Base-by-base conservation (phyloP, 1,140 invertebrate species). In the Euwallacea fornicatus region DNA sequence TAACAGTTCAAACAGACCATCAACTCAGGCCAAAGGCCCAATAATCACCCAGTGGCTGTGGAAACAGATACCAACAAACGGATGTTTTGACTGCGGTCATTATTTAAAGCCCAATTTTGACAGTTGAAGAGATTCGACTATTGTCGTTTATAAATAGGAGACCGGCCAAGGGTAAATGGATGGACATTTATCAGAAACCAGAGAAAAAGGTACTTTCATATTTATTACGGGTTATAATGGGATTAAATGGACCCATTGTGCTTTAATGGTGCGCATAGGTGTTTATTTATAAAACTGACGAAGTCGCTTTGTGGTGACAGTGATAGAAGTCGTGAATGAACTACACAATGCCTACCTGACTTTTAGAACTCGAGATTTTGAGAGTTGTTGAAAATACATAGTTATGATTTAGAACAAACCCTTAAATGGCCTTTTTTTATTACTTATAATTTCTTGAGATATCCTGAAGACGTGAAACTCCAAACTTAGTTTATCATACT, bases 11-110 rank as follows among this genome's bases (percentile, higher is more conserved):
- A 50, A 50, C 46, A 50, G 13, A 11, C 13, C 46, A 33, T 33
- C 21, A 33, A 33, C 1, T 33, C 46, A 2, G 13, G 46, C 46
- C n/a, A 56, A n/a, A 63, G 33, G 54, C 60, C 68, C 54, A 69
- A 69, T 69, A 69, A 69, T 69, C 68, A 63, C 60, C 66, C 66
- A 42, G 68, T 69, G 68, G 68, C 60, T 62, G 56, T 71, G 69
- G 62, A 58, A 71, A 71, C 69, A 76, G 73, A 76, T 72, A 68
- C 64, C 66, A 63, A 78, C 78, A 79, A 79, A 77, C 75, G 74
- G 73, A 55, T 78, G 77, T 78, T 78, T 78, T 78, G 78, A 79
- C 77, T 78, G 74, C 62, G 77, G 74, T 76, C 77, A 78, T 79
- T 79, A 79, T 76, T 79, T 76, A 79, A 74, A 60, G 70, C 72